These are phyloP conservation scores for Schrankia costaestrigalis DNA, from an alignment of 2,888 invertebrate genomes.

Conservation along the genomic window DNA sequence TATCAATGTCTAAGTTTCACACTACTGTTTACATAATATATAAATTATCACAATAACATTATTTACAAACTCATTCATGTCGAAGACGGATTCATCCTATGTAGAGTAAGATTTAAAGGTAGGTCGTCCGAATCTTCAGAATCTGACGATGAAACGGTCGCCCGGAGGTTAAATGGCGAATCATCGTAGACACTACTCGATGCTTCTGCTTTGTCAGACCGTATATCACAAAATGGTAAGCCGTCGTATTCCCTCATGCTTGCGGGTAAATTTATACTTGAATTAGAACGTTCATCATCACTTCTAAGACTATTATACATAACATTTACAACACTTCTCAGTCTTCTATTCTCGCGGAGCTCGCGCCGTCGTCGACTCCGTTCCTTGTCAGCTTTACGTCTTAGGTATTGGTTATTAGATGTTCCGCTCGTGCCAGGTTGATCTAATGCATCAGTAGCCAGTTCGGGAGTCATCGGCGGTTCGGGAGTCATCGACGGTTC, in stretches of 20 bases:
- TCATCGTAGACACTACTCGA: not conserved
- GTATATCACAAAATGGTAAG: constrained; percentile 2
- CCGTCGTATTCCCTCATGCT: too few relatives aligned
- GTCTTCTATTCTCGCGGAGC: constrained; percentile 55
- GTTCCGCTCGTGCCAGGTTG: constrained; percentile 27
- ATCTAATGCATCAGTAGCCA: constrained; percentile 3
- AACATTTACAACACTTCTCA: constrained; percentile 68
- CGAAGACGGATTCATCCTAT: constrained; percentile 35
- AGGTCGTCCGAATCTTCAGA: constrained; percentile 66
- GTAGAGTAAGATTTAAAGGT: constrained; percentile 60
- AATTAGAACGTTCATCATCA: constrained; percentile 38
- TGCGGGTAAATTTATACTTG: constrained; percentile 33
- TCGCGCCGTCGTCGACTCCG: constrained; percentile 22
- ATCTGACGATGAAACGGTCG: constrained; percentile 38
- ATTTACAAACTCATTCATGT: constrained; percentile 11
- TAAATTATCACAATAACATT: constrained; percentile 37
- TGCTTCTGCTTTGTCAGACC: constrained; percentile 1
- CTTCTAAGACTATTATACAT: constrained; percentile 42
- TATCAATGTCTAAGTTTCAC: too few relatives aligned
- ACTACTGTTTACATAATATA: too few relatives aligned
- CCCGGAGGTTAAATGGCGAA: not conserved
- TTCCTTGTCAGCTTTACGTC: constrained; percentile 16
- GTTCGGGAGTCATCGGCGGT: constrained; percentile 1
- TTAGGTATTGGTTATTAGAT: constrained; percentile 18
- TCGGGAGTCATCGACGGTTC: not conserved